Evolutionary conservation across 2,888 invertebrate genomes (phyloP).

Genomic region (Alviniconcha strummeri): DNA sequence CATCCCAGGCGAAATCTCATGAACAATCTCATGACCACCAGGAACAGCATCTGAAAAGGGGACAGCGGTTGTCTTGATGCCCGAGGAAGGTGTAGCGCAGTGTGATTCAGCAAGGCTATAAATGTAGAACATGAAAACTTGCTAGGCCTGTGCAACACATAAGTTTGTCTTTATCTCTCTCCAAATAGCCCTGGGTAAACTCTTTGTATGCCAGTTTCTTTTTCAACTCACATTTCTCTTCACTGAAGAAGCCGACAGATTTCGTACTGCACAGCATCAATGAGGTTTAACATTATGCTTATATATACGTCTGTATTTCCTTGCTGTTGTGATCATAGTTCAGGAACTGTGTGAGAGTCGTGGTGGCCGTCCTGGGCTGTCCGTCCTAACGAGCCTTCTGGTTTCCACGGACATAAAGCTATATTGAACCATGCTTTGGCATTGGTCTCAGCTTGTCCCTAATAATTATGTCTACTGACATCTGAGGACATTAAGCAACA

Average conservation of each 20-base stretch:
- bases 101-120: background rate
- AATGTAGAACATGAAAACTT: background rate
- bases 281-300: too few species aligned
- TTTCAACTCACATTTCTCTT: background rate
- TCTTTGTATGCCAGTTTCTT: background rate
- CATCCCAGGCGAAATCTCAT: background rate
- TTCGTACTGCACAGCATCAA: background rate
- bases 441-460: too few species aligned
- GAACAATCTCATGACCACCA: background rate
- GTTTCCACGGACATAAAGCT: too few species aligned
- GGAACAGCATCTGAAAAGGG: background rate
- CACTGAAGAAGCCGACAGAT: background rate
- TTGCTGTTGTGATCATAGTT: too few species aligned
- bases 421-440: too few species aligned
- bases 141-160: slow-evolving; percentile 14
- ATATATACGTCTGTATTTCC: too few species aligned
- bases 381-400: too few species aligned
- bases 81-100: background rate
- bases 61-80: background rate
- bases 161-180: background rate
- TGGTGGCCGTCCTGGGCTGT: too few species aligned
- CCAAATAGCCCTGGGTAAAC: background rate
- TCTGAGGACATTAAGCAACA: too few species aligned
- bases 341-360: too few species aligned
- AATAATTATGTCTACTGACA: too few species aligned